Evolutionary conservation across 2,113 vertebrate genomes (phyloP).

Genomic region (Thamnaconus septentrionalis): DNA sequence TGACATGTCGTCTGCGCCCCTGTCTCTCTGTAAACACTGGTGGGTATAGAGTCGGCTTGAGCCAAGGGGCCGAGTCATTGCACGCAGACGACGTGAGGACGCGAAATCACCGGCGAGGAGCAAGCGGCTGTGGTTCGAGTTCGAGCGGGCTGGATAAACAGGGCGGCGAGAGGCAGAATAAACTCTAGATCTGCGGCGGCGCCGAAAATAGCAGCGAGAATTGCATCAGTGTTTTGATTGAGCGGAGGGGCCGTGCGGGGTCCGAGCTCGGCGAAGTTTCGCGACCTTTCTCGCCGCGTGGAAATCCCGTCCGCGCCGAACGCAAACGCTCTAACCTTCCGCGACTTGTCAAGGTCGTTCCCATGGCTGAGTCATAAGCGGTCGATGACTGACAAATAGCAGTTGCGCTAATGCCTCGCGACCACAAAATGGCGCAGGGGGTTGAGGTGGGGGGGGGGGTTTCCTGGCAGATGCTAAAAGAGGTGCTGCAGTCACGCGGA

Average conservation of each 20-base stretch:
- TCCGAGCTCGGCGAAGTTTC: background rate
- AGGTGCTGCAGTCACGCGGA: conserved; percentile 70
- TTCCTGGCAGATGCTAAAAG: conserved; percentile 69
- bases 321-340: conserved; percentile 13
- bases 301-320: too few species aligned
- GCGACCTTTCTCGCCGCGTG: too few species aligned
- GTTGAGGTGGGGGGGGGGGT: conserved; percentile 26
- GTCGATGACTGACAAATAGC: conserved; percentile 64
- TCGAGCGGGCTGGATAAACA: conserved; percentile 68
- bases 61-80: conserved; percentile 54
- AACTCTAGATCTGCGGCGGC: conserved; percentile 64
- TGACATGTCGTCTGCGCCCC: conserved; percentile 6
- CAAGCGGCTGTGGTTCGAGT: conserved; percentile 37
- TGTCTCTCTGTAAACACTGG: conserved; percentile 55
- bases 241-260: conserved; percentile 40
- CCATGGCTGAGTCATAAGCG: conserved; percentile 47
- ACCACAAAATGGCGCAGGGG: conserved; percentile 54
- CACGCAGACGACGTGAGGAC: conserved; percentile 59
- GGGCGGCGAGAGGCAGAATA: conserved; percentile 67
- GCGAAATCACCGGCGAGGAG: conserved; percentile 37
- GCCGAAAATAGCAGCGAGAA: conserved; percentile 61
- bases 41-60: conserved; percentile 39
- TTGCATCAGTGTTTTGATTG: conserved; percentile 67
- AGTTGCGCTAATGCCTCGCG: conserved; percentile 54
- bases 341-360: conserved; percentile 48